Percentiles rank a stretch among this genome's conserved stretches.
Evolutionary conservation across 2,113 vertebrate species (phyloP).

Genomic region (Alosa alosa): DNA sequence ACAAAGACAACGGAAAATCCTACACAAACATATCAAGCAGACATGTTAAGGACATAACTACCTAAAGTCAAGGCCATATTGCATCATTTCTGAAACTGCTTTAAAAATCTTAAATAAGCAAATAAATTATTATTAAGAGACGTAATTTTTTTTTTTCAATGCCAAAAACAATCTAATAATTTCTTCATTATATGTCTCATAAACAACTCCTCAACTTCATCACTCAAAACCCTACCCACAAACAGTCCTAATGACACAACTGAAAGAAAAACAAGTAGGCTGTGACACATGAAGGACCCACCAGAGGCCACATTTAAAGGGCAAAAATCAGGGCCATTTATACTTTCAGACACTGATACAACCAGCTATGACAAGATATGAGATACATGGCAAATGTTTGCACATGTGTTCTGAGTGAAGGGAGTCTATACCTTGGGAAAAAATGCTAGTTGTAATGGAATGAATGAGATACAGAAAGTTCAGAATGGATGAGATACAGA

Average conservation of each 20-base stretch:
- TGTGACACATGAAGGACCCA: slow-evolving; percentile 27
- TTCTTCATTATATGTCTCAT: background rate
- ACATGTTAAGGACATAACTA: background rate
- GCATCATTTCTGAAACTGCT: background rate
- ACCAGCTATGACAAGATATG: background rate
- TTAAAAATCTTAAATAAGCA: slow-evolving; percentile 25
- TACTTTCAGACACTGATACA: background rate
- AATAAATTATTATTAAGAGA: slow-evolving; percentile 21
- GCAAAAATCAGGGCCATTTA: background rate
- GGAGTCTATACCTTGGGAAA: background rate
- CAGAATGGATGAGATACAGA: background rate
- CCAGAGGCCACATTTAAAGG: background rate
- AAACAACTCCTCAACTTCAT: background rate
- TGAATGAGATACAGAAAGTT: background rate
- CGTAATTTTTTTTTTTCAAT: slow-evolving; percentile 3
- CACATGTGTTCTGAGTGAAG: slow-evolving; percentile 21
- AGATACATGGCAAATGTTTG: background rate
- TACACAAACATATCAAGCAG: background rate
- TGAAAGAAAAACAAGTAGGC: slow-evolving; percentile 25
- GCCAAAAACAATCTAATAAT: slow-evolving; percentile 4
- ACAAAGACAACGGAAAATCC: background rate
- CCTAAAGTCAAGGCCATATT: slow-evolving; percentile 28
- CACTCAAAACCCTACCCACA: slow-evolving; percentile 7
- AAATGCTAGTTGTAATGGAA: background rate
- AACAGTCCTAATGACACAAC: background rate